Conservation (phyloP, 2,888 invertebrate species). For the Steinernema carpocapsae region DNA sequence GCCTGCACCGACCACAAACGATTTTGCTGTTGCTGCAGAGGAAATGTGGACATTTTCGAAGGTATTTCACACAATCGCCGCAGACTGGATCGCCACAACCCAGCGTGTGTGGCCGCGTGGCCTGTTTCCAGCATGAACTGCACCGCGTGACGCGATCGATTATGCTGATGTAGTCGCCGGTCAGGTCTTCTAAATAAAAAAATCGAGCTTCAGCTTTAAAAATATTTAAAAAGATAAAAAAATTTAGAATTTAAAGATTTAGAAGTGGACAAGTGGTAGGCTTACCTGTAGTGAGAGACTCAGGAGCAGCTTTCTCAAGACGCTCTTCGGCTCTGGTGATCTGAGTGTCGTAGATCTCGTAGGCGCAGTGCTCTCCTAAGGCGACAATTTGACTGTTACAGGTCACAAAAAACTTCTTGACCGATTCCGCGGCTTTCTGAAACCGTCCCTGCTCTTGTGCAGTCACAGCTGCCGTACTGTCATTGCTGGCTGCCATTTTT, state of each 20-base stretch:
- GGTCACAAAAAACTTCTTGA: conserved; percentile 1
- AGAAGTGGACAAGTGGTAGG: too few relatives aligned
- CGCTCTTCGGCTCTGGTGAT: neutral
- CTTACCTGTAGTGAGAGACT: neutral
- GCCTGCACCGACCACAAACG: conserved; percentile 3
- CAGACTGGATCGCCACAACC: conserved; percentile 10
- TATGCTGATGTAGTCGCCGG: conserved; percentile 11
- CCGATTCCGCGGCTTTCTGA: neutral
- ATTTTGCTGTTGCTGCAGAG: neutral
- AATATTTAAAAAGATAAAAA: too few relatives aligned
- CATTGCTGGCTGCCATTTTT: neutral
- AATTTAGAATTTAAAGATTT: too few relatives aligned
- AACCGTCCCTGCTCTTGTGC: conserved; percentile 4
- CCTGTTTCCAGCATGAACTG: conserved; percentile 6
- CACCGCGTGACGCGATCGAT: conserved; percentile 16
- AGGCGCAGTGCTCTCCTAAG: neutral
- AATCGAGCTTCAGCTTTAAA: too few relatives aligned
- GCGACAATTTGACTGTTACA: neutral
- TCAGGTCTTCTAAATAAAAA: neutral
- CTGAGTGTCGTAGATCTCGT: neutral
- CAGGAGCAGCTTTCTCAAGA: neutral
- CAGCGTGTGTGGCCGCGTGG: neutral
- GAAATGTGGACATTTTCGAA: neutral
- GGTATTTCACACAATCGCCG: neutral
- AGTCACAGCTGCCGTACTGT: neutral